Evolutionary conservation across 2,888 invertebrate genomes (phyloP).

Genomic region (Perizoma flavofasciatum): DNA sequence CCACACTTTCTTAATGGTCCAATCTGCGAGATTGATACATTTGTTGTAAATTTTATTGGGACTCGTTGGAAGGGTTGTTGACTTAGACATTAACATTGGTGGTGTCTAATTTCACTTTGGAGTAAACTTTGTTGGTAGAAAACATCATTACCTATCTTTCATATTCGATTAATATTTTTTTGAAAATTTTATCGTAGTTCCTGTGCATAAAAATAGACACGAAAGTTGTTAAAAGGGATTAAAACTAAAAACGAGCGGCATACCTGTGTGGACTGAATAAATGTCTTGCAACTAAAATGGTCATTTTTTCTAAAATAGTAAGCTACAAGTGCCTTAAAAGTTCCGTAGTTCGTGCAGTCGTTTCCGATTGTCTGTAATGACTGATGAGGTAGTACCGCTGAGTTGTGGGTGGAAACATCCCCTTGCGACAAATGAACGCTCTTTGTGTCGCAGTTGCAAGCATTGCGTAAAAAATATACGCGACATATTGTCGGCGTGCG

Average conservation of each 20-base stretch:
- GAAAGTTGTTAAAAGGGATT: too few relatives aligned
- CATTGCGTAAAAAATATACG: constrained; percentile 74
- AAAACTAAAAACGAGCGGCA: constrained; percentile 30
- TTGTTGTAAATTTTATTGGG: constrained; percentile 52
- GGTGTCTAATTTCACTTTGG: constrained; percentile 8
- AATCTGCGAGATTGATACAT: constrained; percentile 57
- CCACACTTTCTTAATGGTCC: constrained; percentile 67
- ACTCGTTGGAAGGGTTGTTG: constrained; percentile 42
- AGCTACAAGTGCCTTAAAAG: constrained; percentile 71
- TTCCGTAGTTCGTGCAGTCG: constrained; percentile 70
- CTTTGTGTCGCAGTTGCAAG: constrained; percentile 57
- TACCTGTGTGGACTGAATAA: constrained; percentile 67
- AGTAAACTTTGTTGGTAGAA: neutral
- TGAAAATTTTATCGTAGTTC: too few relatives aligned
- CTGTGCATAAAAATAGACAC: too few relatives aligned
- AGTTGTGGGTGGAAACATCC: constrained; percentile 84
- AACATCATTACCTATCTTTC: too few relatives aligned
- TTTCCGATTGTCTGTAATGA: constrained; percentile 80
- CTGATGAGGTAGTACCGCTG: constrained; percentile 68
- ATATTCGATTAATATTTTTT: too few relatives aligned
- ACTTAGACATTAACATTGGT: neutral
- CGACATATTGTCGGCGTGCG: constrained; percentile 65
- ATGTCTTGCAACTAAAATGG: constrained; percentile 43
- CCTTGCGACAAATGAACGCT: constrained; percentile 65
- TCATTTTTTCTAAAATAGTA: constrained; percentile 47